A percentile compares a stretch with the other conserved stretches of the same genome.
Conservation (phyloP, 1,140 invertebrate genomes). For the Pinna nobilis region DNA sequence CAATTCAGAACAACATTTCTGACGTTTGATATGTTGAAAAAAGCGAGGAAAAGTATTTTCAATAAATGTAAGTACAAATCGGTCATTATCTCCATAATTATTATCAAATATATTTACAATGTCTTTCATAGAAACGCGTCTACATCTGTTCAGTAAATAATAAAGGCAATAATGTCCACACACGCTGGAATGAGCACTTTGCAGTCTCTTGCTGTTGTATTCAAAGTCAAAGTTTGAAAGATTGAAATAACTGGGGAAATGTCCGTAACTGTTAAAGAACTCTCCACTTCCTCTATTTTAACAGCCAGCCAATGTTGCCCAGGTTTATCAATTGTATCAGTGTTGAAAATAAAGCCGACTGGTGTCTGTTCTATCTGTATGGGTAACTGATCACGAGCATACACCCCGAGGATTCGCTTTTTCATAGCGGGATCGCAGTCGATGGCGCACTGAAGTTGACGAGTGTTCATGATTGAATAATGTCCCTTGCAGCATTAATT, state of each 20-base stretch:
- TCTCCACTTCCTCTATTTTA: constrained; percentile 10
- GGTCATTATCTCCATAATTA: constrained; percentile 20
- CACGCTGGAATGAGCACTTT: constrained; percentile 27
- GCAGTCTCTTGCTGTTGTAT: constrained; percentile 14
- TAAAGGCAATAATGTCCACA: constrained; percentile 38
- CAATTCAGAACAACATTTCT: background rate
- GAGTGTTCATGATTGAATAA: constrained; percentile 36
- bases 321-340: constrained; percentile 1
- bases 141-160: constrained; percentile 21
- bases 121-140: constrained; percentile 8
- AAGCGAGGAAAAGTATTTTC: constrained; percentile 17
- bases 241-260: too few relatives aligned
- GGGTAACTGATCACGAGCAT: constrained; percentile 13
- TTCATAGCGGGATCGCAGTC: constrained; percentile 25
- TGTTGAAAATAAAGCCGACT: constrained; percentile 18
- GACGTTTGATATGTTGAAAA: background rate
- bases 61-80: constrained; percentile 19
- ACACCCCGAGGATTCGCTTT: constrained; percentile 19
- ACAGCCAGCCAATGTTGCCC: constrained; percentile 38
- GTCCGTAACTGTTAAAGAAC: constrained; percentile 25
- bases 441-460: constrained; percentile 22
- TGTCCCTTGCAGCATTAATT: constrained; percentile 27
- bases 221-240: background rate
- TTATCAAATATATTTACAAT: constrained; percentile 14
- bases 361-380: background rate